Conservation (phyloP, 2,113 vertebrate species). For the Catharus minimus region DNA sequence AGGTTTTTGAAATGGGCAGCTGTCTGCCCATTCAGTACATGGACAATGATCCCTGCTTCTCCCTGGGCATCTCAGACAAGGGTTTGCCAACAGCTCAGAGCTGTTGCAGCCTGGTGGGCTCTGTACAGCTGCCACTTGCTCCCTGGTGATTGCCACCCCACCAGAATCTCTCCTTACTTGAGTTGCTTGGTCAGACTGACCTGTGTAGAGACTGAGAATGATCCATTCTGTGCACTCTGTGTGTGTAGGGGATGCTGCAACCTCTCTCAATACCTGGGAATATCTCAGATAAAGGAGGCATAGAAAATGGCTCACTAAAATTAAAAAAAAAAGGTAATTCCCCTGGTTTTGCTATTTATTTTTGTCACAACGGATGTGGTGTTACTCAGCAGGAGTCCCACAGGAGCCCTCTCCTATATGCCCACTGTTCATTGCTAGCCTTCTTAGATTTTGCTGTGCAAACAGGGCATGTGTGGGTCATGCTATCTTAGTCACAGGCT, state of each 20-base stretch:
- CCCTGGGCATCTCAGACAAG: not conserved
- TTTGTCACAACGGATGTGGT: not conserved
- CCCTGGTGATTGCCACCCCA: not conserved
- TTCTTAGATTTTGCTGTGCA: not conserved
- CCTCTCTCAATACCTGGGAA: not conserved
- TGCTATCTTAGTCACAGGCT: slow-evolving; percentile 1
- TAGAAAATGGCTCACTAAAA: not conserved
- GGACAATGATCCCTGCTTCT: not conserved
- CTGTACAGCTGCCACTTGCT: not conserved
- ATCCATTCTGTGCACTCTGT: not conserved
- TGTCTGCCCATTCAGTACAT: not conserved
- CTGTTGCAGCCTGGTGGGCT: not conserved
- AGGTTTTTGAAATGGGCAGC: not conserved
- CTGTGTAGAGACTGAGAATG: not conserved
- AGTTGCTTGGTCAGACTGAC: not conserved
- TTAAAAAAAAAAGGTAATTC: not conserved
- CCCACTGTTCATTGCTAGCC: not conserved
- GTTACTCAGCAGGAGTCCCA: not conserved
- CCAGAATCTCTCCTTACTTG: not conserved
- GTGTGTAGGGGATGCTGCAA: not conserved
- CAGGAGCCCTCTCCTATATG: not conserved
- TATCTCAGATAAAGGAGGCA: not conserved
- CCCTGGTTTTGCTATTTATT: not conserved
- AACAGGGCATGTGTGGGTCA: not conserved
- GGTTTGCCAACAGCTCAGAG: not conserved